Base-by-base conservation (phyloP, 1,140 invertebrate species). In the Orius insidiosus region DNA sequence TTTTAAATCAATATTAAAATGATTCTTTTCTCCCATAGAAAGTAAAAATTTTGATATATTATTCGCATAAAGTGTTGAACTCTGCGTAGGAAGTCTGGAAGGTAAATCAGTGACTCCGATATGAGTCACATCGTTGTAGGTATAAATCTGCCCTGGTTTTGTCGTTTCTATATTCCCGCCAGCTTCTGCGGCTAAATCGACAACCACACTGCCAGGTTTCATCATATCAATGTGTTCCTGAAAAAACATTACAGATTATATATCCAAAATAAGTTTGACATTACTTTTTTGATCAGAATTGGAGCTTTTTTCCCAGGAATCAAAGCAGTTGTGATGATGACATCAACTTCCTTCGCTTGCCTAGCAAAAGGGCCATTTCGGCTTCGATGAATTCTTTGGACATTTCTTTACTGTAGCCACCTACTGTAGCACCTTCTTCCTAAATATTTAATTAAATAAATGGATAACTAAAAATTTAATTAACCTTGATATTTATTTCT, bases 361-460 rank as follows among this genome's bases (percentile, higher is more conserved):
- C 84, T 82, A 3, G 79, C 81, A 60, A 92, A 85, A 93, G 63
- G 1, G 76, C 82, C 66, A 85, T 77, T 62, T 92, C 86, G 1
- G 85, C 87, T 48, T 82, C 74, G 51, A 87, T 75, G 58, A 90
- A 92, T 57, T 82, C 85, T 54, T 82, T 71, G 15, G 83, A 88
- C 86, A 92, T 92, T 62, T 85, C 81, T 59, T 88, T 88, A 7
- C 83, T 85, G 64, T 90, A 92, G 3, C 87, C 87, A 42, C 84
- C 86, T 30, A 66, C 63, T 11, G 81, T 83, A 42, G 84, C 79
- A 7, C 85, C 86, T 56, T 84, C 81, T 72, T 89, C 85, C 75
- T 83, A 58, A 31, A 58, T 54, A 39, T n/a, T n/a, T n/a, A n/a
- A n/a, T n/a, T 52, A 52, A 48, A 48, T 30, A 49, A 49, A 34